Base-by-base conservation (phyloP, 2,113 vertebrate species). In the Anhinga rufa region DNA sequence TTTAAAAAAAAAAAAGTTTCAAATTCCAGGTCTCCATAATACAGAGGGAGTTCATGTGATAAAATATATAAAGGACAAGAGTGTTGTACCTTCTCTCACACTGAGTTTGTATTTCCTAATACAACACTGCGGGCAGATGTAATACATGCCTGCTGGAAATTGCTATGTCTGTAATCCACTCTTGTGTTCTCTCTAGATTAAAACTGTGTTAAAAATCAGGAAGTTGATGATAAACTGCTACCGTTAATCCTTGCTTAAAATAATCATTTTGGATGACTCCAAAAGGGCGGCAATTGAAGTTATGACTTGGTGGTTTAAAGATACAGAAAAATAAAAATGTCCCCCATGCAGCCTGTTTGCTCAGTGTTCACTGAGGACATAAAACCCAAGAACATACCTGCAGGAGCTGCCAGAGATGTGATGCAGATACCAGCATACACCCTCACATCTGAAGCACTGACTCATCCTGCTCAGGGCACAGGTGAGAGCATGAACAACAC, bases 91-190 rank as follows among this genome's bases (percentile, higher is more conserved):
- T 87, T 42, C 69, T 72, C 18, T 20, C 57, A 17, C 68, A 38
- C 49, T 2, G 9, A 19, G 44, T 19, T 66, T 0, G 0, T 57
- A 15, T 44, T 64, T 57, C 4, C 60, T 48, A 34, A 17, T 6
- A 18, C 46, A 69, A 0, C 18, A 4, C 72, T 9, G 21, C 2
- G 7, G 54, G 80, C 69, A 82, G 69, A 7, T 49, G 48, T 11
- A 58, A 40, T 7, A 28, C 36, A 12, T 6, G 44, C 66, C 84
- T 60, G 65, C 65, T 71, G 84, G 74, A 66, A 70, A 44, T 1
- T 2, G 17, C 74, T 38, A 48, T 2, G 66, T 20, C 69, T 69
- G 21, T 72, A 42, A 62, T 12, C 66, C 61, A 14, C 29, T 38
- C 31, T 17, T 22, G 51, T 20, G 55, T 34, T 58, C 51, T 12